Evolutionary conservation across 2,888 invertebrate genomes (phyloP), one percentile per base, ranked within the genome.

Genomic region (Hesperia comma): DNA sequence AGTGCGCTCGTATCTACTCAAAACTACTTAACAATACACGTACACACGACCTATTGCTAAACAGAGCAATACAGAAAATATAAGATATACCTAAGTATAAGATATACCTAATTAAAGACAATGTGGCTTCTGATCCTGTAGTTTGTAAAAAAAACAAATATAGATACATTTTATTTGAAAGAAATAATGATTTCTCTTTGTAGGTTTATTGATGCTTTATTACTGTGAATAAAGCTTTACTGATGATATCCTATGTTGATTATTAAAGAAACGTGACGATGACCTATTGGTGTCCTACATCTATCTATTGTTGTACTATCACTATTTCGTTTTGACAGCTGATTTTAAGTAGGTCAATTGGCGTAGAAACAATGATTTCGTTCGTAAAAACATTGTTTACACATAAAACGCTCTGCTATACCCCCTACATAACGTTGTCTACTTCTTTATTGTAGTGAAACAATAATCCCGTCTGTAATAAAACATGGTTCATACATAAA

Each of bases 301-400:
- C 6, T 15, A 10, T 17, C 6, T 17, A 46, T 17, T 46, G 8
- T 17, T 46, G 4, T 7, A 46, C 15, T 15, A 8, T 46, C 1
- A 8, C 8, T 46, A 17, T 15, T 15, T 17, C 17, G 43, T 46
- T 46, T 46, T 7, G 6, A 49, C 49, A 17, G 49, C 49, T 19
- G 49, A 49, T 49, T 19, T 10, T 10, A 49, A 19, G 49, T 49
- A 19, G 49, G 49, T 49, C 49, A 49, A 49, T 49, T 49, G 49
- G 19, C 19, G 17, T 49, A 49, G 19, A 49, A 10, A 49, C 49
- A 49, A 49, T 12, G 17, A 49, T 49, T 19, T 3, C 49, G 12
- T 7, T 15, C 49, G 17, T 10, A 4, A 49, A 49, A 49, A 49
- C 49, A 19, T 8, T 19, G 17, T 19, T 46, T 46, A 46, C 3